Evolutionary conservation across 1,140 invertebrate genomes (phyloP), one percentile per base, ranked within the genome.

Genomic region (Protaetia brevitarsis): DNA sequence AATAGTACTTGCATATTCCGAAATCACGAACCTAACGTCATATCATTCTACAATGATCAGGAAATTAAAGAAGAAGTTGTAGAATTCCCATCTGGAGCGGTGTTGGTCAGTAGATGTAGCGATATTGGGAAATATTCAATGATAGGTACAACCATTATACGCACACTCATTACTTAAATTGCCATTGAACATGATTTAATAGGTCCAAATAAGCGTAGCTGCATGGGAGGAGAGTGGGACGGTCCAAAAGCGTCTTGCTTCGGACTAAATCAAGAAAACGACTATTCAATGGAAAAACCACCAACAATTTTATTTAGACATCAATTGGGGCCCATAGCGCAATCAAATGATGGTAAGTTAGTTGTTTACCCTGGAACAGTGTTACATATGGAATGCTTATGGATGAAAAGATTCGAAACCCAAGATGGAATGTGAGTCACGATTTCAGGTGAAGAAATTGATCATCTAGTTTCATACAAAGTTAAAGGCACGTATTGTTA

Each of bases 351-450:
- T 69, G 92, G 92, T 2, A 89, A 90, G 66, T 79, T 94, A 13
- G 86, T 95, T 36, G 89, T 94, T 0, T 93, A 92, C 78, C 92
- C 92, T 0, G 91, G 91, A 1, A 91, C 91, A 0, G 89, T 90
- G 3, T 78, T 94, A 21, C 90, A 94, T 74, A 90, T 94, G 87
- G 92, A 94, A 76, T 94, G 92, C 71, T 79, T 94, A 2, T 94
- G 91, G 89, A 90, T 92, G 76, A 81, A 91, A 64, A 83, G 90
- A 62, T 92, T 92, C 70, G 92, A 0, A 89, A 88, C 69, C 92
- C 92, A 0, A 90, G 90, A 75, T 94, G 92, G 92, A 88, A 87
- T 68, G 85, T 90, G 65, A 89, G 86, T 56, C 89, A 90, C 71
- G 80, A 84, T 67, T 85, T 83, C 70, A 85, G 85, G 85, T 87